These are phyloP conservation scores for Paratilapia polleni DNA, from an alignment of 2,113 vertebrate species.

Conservation along the genomic window DNA sequence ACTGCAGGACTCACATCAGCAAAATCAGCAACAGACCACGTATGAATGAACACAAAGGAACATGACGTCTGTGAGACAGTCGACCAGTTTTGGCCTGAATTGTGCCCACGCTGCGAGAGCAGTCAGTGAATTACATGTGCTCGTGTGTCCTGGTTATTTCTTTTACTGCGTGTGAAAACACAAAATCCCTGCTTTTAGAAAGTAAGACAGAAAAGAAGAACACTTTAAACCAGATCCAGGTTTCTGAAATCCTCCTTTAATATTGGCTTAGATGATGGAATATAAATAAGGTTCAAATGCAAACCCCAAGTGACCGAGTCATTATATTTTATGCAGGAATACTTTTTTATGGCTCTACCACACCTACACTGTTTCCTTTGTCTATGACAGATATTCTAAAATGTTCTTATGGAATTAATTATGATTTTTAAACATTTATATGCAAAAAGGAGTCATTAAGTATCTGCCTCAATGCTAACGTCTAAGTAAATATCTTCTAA, in stretches of 20 bases:
- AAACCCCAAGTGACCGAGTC: background rate
- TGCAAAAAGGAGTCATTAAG: background rate
- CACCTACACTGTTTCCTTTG: background rate
- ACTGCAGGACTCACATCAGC: conserved; percentile 36
- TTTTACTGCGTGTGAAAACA: background rate
- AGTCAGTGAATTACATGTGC: background rate
- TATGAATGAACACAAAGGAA: conserved; percentile 1
- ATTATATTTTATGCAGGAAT: too few relatives aligned
- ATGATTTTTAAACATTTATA: background rate
- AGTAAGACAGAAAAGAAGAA: background rate
- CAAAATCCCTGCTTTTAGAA: background rate
- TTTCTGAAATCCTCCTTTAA: background rate
- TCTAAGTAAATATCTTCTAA: background rate
- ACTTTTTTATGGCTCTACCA: background rate
- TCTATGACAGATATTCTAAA: background rate
- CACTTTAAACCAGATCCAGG: background rate
- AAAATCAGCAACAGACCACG: conserved; percentile 31
- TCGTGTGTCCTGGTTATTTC: background rate
- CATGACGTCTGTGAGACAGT: background rate
- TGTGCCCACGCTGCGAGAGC: background rate
- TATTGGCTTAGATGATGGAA: background rate
- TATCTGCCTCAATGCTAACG: background rate
- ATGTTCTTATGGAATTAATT: background rate
- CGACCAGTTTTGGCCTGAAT: background rate
- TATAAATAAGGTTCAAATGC: background rate